phyloP scores from a whole-genome alignment of 2,888 invertebrate genomes.

The Leptopilina syphax region DNA sequence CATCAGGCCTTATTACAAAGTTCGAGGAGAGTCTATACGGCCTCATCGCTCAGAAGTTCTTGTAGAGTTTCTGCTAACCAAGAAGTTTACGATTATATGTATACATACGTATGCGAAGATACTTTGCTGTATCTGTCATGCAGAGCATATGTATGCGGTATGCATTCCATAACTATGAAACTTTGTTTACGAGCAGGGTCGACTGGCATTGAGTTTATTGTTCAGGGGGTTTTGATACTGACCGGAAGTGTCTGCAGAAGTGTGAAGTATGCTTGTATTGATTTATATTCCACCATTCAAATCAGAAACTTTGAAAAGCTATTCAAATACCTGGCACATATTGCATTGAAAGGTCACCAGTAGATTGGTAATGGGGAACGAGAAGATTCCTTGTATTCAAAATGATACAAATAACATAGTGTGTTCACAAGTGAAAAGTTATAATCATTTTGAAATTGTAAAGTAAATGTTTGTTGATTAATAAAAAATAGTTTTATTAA shows the following conservation, averaged over 20 bases:
- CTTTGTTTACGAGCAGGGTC: conserved; percentile 31
- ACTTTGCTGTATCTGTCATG: conserved; percentile 10
- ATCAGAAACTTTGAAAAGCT: conserved; percentile 7
- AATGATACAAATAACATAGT: too few relatives aligned
- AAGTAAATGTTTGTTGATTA: too few relatives aligned
- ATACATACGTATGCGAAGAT: neutral
- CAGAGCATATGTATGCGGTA: conserved; percentile 1
- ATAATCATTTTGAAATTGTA: neutral
- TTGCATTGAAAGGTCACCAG: neutral
- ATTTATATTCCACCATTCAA: neutral
- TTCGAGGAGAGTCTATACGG: conserved; percentile 7
- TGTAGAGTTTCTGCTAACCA: conserved; percentile 15
- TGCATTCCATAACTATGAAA: conserved; percentile 20
- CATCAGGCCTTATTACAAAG: conserved; percentile 36
- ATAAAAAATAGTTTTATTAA: too few relatives aligned
- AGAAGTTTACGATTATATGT: conserved; percentile 17
- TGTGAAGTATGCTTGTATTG: conserved; percentile 33
- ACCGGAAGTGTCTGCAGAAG: conserved; percentile 28
- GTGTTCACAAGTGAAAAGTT: neutral
- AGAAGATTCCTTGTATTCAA: neutral
- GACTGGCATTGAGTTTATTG: conserved; percentile 34
- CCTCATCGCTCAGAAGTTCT: conserved; percentile 38
- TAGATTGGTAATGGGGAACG: neutral
- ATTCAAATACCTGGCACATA: neutral
- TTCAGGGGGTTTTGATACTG: conserved; percentile 15